Percentiles rank a stretch among this genome's conserved stretches.
These are phyloP conservation scores for Morone saxatilis DNA, from an alignment of 2,113 vertebrate genomes.

Conservation along the genomic window DNA sequence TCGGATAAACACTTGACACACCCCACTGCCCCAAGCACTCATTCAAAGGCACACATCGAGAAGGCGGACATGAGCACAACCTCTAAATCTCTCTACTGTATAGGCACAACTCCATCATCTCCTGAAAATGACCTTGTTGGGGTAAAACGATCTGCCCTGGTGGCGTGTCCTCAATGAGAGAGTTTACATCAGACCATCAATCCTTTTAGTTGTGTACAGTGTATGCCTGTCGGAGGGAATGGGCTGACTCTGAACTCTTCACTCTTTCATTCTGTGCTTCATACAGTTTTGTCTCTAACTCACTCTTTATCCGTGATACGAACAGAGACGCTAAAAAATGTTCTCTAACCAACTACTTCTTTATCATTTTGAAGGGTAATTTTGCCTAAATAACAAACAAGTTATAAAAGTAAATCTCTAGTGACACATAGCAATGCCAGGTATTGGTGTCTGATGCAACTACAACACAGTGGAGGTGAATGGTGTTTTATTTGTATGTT, in stretches of 20 bases:
- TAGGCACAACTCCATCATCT: constrained; percentile 7
- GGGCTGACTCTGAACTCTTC: neutral
- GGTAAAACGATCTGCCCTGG: constrained; percentile 4
- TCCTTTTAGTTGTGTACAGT: neutral
- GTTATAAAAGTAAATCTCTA: too few species aligned
- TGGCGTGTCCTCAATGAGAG: neutral
- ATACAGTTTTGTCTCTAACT: neutral
- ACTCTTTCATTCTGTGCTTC: neutral
- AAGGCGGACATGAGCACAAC: neutral
- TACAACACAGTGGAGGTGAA: neutral
- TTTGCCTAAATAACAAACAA: neutral
- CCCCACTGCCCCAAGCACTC: neutral
- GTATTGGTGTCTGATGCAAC: neutral
- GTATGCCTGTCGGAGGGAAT: neutral
- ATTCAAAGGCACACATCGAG: neutral
- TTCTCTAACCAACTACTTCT: neutral
- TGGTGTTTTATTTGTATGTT: neutral
- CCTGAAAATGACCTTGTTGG: constrained; percentile 24
- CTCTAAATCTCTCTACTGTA: constrained; percentile 14
- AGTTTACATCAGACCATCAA: constrained; percentile 11
- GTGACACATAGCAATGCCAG: neutral
- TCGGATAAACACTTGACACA: constrained; percentile 16
- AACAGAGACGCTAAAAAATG: neutral
- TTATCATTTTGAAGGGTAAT: neutral
- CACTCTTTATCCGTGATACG: neutral